Evolutionary conservation across 2,888 invertebrate species (phyloP), one percentile per base, ranked within the genome.

Genomic region (Amphipyra tragopoginis): DNA sequence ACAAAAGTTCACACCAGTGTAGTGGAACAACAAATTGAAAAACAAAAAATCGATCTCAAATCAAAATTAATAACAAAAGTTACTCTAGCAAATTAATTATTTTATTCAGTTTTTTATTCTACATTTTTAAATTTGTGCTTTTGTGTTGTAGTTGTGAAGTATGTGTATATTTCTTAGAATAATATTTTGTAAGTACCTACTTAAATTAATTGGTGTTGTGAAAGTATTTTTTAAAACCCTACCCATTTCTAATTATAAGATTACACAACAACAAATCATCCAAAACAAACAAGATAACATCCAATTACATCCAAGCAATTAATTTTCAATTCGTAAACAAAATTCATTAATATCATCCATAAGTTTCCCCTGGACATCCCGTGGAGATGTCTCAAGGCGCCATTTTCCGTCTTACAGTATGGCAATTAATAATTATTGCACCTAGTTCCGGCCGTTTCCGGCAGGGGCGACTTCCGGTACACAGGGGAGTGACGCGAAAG

Each of bases 371-470:
- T 68, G 78, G 86, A 83, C 86, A 65, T 84, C 92, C 91, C 85
- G 85, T 38, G 77, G 83, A 62, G 83, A 82, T 79, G 87, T 89
- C 92, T 92, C 86, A 87, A 90, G 91, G 84, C 85, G 79, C 67
- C 81, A 76, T 86, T 85, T 84, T 83, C 75, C 77, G 67, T 85
- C 87, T 86, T 83, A 69, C 78, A 84, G 85, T 77, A 83, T 75
- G 84, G 90, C 92, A 92, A 93, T 94, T 93, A 93, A 94, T 93
- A 93, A 94, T 93, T 92, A 93, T 93, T 91, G 88, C 93, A 89
- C 89, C 86, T 87, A 90, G 88, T 91, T 93, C 93, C 93, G 92
- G 90, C 80, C 78, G 82, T 83, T 86, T 92, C 89, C 89, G 84
- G 89, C 71, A 85, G 84, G 86, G 76, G 86, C 76, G 82, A 83